A percentile compares a stretch with the other conserved stretches of the same genome.
Evolutionary conservation across 2,888 invertebrate species (phyloP).

Genomic region (Sesia bembeciformis): DNA sequence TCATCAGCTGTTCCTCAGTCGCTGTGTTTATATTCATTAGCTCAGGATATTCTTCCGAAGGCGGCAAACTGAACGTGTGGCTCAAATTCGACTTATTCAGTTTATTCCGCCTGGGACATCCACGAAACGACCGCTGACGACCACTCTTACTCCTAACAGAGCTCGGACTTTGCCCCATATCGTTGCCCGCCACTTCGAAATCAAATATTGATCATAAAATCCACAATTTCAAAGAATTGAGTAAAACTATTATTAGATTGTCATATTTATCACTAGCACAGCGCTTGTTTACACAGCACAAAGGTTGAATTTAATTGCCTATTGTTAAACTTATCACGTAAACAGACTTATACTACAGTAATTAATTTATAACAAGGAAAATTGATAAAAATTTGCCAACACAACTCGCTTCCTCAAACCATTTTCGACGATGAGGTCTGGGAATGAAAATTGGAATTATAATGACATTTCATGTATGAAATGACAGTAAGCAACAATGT

Average conservation of each 20-base stretch:
- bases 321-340: conserved; percentile 10
- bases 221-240: conserved; percentile 36
- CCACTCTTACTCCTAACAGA: conserved; percentile 55
- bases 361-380: not conserved
- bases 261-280: conserved; percentile 28
- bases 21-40: conserved; percentile 68
- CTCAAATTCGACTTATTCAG: conserved; percentile 61
- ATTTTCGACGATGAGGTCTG: too few species aligned
- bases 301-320: conserved; percentile 3
- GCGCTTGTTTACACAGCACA: conserved; percentile 11
- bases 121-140: conserved; percentile 52
- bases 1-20: conserved; percentile 80
- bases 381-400: not conserved
- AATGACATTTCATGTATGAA: too few species aligned
- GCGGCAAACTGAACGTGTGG: conserved; percentile 65
- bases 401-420: too few species aligned
- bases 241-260: conserved; percentile 45
- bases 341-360: not conserved
- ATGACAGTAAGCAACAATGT: too few species aligned
- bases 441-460: too few species aligned
- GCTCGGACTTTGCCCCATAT: conserved; percentile 68
- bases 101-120: conserved; percentile 56
- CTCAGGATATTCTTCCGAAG: conserved; percentile 63
- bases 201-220: conserved; percentile 35
- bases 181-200: conserved; percentile 42